phyloP scores from a whole-genome alignment of 1,140 invertebrate species.

The Zaprionus capensis region DNA sequence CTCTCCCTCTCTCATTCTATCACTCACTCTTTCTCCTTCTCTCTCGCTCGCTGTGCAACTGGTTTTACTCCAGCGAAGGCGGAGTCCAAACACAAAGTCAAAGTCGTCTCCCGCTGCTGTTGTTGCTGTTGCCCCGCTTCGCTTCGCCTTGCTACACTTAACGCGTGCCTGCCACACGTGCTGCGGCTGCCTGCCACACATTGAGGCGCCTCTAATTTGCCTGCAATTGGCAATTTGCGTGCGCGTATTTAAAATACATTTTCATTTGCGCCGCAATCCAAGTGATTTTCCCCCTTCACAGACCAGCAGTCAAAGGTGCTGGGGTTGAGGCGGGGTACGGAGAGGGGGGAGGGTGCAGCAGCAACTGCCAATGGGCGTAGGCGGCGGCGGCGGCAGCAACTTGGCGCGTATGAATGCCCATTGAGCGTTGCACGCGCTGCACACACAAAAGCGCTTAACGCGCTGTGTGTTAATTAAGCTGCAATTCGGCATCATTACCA shows the following conservation, averaged over 20 bases:
- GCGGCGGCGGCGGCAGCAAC: too few species aligned
- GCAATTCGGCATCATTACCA: constrained; percentile 78
- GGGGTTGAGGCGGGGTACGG: background rate
- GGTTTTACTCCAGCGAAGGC: constrained; percentile 53
- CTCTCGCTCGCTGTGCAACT: constrained; percentile 53
- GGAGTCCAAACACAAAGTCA: constrained; percentile 31
- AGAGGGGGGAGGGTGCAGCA: background rate
- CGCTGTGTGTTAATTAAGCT: constrained; percentile 80
- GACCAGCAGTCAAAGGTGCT: constrained; percentile 64
- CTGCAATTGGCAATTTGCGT: constrained; percentile 37
- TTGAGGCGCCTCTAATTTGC: constrained; percentile 31
- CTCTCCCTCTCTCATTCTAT: background rate
- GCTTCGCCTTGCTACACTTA: constrained; percentile 31
- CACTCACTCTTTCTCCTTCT: background rate
- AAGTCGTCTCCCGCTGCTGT: constrained; percentile 31
- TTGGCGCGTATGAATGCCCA: constrained; percentile 43
- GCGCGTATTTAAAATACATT: constrained; percentile 45
- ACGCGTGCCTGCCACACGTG: constrained; percentile 26
- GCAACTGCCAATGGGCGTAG: too few species aligned
- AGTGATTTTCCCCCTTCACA: constrained; percentile 70
- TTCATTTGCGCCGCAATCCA: constrained; percentile 24
- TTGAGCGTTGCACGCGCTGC: constrained; percentile 15
- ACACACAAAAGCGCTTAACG: constrained; percentile 74
- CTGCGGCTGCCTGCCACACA: background rate
- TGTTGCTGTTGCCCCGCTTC: constrained; percentile 12